phyloP scores from a whole-genome alignment of 2,113 vertebrate genomes.

The Tachysurus vachellii region DNA sequence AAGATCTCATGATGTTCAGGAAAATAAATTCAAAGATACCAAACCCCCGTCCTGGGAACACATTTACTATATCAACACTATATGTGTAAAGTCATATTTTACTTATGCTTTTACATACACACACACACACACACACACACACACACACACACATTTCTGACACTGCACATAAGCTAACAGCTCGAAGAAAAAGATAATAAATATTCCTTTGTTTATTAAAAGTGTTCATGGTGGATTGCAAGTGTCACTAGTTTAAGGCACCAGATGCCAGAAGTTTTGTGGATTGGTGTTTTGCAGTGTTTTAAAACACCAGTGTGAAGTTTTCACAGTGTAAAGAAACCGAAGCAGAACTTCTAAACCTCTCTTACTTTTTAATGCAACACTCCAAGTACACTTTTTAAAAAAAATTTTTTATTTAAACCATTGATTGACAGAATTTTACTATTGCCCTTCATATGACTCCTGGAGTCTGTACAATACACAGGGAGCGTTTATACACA shows the following conservation, averaged over 20 bases:
- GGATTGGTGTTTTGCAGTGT: background rate
- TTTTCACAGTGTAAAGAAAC: no score
- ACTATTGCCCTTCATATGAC: background rate
- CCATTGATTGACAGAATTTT: background rate
- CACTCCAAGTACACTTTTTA: background rate
- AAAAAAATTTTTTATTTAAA: background rate
- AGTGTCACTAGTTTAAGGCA: background rate
- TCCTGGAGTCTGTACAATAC: background rate
- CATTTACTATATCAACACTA: background rate
- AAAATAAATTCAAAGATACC: background rate
- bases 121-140: no score
- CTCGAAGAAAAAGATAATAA: background rate
- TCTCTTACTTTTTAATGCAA: background rate
- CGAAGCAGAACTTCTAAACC: background rate
- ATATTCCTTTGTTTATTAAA: background rate
- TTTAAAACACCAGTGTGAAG: background rate
- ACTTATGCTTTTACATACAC: background rate
- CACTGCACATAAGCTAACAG: background rate
- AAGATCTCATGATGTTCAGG: background rate
- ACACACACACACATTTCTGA: no score
- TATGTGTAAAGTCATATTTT: background rate
- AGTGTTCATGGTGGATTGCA: background rate
- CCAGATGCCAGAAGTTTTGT: background rate
- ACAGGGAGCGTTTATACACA: background rate
- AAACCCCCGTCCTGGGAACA: background rate